Base-by-base conservation (phyloP, 1,140 invertebrate species). In the Drosophila gunungcola region DNA sequence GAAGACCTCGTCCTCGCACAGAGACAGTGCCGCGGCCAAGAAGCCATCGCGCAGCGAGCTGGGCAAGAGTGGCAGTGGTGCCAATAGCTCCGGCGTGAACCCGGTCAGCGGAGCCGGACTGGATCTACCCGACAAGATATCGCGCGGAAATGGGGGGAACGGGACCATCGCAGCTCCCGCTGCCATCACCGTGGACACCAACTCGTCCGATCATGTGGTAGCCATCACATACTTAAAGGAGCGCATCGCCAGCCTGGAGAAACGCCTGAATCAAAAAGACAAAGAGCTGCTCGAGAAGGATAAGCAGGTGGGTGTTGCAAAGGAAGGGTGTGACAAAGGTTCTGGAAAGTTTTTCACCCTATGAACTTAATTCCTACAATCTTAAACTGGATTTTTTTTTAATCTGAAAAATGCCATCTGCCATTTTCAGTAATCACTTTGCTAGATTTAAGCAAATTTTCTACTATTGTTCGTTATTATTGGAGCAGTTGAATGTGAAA, bases 181-280 rank as follows among this genome's bases (percentile, higher is more conserved):
- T 55, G 91, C 83, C 38, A 91, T 92, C 10, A 83, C 64, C 79
- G 80, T 95, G 42, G 97, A 98, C 93, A 96, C 97, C 1, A 97
- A 97, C 80, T 97, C 96, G 89, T 97, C 97, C 0, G 98, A 99
- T 92, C 97, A 98, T 91, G 96, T 99, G 25, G 97, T 98, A 9
- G 97, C 97, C 1, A 97, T 98, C 91, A 98, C 98, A 12, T 97
- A 98, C 92, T 94, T 99, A 1, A 97, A 97, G 90, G 98, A 99
- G 92, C 96, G 98, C 88, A 98, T 99, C 76, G 97, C 97, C 36
- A 96, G 95, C 85, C 93, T 99, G n/a, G 97, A 98, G 91, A 98
- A 98, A 92, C 97, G 97, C 83, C 93, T 99, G 3, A 93, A 94
- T 55, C 94, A 95, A 65, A 99, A 98, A 93, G 97, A 99, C 92